These are phyloP conservation scores for Steinernema feltiae DNA, from an alignment of 1,140 invertebrate genomes.

Conservation along the genomic window DNA sequence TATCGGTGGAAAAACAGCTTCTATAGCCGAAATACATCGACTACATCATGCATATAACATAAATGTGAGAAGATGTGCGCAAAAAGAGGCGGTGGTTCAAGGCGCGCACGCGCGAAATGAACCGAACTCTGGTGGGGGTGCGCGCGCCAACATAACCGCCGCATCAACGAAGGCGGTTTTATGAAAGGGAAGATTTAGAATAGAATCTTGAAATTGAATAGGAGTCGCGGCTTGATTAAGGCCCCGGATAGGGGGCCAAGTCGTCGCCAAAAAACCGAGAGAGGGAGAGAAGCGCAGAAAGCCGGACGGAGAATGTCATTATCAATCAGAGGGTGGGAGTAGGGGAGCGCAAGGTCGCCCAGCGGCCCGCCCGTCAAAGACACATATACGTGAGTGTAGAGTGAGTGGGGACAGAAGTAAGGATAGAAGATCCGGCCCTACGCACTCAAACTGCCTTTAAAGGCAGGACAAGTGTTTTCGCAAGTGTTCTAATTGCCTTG, in stretches of 20 bases:
- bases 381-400: slow-evolving; percentile 8
- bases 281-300: slow-evolving; percentile 11
- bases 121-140: no score
- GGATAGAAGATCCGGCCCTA: background rate
- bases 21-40: background rate
- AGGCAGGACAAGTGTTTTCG: background rate
- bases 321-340: slow-evolving; percentile 4
- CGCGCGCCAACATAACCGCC: no score
- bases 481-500: background rate
- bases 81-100: background rate
- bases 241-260: slow-evolving; percentile 3
- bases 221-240: slow-evolving; percentile 9
- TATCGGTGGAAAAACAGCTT: slow-evolving; percentile 13
- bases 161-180: background rate
- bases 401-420: background rate
- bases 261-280: background rate
- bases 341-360: slow-evolving; percentile 5
- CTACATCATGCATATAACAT: no score
- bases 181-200: slow-evolving; percentile 10
- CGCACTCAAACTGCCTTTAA: background rate
- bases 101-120: background rate
- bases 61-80: background rate
- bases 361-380: slow-evolving; percentile 10
- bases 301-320: slow-evolving; percentile 1
- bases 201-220: slow-evolving; percentile 12